phyloP scores from a whole-genome alignment of 2,113 vertebrate genomes.

The Tachycineta bicolor region DNA sequence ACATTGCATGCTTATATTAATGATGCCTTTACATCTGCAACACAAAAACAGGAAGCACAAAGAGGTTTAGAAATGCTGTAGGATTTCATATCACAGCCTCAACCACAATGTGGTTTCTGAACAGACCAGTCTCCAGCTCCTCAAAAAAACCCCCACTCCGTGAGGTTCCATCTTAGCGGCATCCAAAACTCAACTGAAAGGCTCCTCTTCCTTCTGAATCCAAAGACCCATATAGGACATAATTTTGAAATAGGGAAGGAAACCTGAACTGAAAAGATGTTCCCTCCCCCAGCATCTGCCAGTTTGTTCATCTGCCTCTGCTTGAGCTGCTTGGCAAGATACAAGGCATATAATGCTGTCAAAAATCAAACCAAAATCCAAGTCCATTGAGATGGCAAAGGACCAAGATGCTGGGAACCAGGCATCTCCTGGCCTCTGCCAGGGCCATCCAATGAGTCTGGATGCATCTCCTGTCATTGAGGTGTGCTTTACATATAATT shows the following conservation, averaged over 20 bases:
- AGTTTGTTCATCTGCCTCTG: background rate
- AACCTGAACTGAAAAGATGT: background rate
- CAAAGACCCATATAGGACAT: background rate
- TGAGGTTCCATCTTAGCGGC: background rate
- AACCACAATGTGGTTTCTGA: background rate
- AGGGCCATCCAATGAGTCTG: background rate
- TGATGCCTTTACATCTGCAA: background rate
- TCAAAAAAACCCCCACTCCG: background rate
- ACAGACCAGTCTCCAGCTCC: background rate
- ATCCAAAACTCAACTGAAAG: background rate
- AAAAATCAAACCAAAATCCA: background rate
- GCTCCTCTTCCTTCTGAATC: background rate
- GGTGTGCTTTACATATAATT: background rate
- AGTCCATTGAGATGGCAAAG: background rate
- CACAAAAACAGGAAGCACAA: background rate
- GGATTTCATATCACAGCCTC: background rate
- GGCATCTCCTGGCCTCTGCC: background rate
- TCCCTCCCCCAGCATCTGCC: background rate
- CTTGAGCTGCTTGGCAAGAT: background rate
- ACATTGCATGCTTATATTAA: background rate
- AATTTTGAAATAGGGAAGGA: background rate
- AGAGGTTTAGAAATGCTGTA: background rate
- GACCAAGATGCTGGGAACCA: background rate
- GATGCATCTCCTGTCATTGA: background rate
- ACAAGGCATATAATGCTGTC: accelerated